phyloP scores from a whole-genome alignment of 2,797 vertebrate genomes.

The Taenioides sp. region DNA sequence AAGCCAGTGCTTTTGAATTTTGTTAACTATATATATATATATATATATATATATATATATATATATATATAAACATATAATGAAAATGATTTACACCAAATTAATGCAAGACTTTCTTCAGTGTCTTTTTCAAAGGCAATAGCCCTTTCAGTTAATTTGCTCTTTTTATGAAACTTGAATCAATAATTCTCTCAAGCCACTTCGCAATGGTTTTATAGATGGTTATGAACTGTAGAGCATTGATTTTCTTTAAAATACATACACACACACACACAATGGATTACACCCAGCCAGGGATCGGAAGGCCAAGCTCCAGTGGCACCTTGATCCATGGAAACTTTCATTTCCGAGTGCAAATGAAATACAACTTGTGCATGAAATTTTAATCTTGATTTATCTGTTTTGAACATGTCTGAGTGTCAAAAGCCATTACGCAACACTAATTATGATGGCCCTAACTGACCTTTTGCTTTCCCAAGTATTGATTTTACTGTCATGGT shows the following conservation, averaged over 20 bases:
- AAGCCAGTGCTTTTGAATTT: too few species aligned
- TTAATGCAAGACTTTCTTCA: background rate
- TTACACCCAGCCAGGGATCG: slow-evolving; percentile 11
- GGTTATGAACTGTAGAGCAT: slow-evolving; percentile 32
- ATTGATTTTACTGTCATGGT: slow-evolving; percentile 55
- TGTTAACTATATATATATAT: too few species aligned
- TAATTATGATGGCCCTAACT: slow-evolving; percentile 26
- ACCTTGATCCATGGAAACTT: slow-evolving; percentile 6
- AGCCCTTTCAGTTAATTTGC: background rate
- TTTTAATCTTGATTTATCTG: slow-evolving; percentile 12
- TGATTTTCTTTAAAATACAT: slow-evolving; percentile 34
- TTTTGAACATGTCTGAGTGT: slow-evolving; percentile 16
- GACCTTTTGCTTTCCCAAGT: slow-evolving; percentile 42
- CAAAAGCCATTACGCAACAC: slow-evolving; percentile 20
- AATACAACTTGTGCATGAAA: background rate
- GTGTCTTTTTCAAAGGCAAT: background rate
- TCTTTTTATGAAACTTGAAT: slow-evolving; percentile 25
- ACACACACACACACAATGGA: slow-evolving; percentile 5
- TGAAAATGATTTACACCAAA: slow-evolving; percentile 6
- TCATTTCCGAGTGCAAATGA: background rate
- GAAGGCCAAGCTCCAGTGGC: slow-evolving; percentile 22
- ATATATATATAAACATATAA: too few species aligned
- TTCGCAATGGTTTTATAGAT: slow-evolving; percentile 19
- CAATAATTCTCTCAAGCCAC: slow-evolving; percentile 26
- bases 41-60: too few species aligned